Base-by-base conservation (phyloP, 2,113 vertebrate genomes). In the Rousettus leschenaultii region DNA sequence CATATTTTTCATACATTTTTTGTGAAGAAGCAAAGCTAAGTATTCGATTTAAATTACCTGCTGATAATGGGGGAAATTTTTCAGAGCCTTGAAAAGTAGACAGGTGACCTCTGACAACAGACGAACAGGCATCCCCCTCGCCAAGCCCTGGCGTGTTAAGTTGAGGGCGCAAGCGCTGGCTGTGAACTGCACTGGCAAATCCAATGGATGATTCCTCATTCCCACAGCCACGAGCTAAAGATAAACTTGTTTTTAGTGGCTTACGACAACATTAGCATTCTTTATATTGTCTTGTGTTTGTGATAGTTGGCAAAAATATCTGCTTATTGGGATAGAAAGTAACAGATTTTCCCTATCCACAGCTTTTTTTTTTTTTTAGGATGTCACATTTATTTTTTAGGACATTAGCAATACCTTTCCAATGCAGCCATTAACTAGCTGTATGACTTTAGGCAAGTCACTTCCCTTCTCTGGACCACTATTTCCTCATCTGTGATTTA, bases 111-210 rank as follows among this genome's bases (percentile, higher is more conserved):
- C 98, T 38, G 99, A 99, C 87, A 99, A 71, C 53, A 99, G 98
- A 53, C 99, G 98, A 30, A 99, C 99, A 5, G 99, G 99, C 98
- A 99, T 99, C 0, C 99, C 99, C 40, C 97, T 98, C 13, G 99
- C 99, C 97, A 99, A 97, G 86, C 99, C 99, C 97, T 99, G 99
- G 95, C 98, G 99, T 28, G 99, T 99, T 97, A 99, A 97, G 97
- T 99, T 99, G 97, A 99, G 99, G 55, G 99, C 98, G 14, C 99
- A 99, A 14, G 99, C 99, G 30, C 99, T 99, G 68, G 99, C 99
- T 15, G 99, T 99, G 94, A 99, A 98, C 95, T 99, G 99, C 63
- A 99, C 99, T 24, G 99, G 98, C 84, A 99, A 98, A 63, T 99
- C 99, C 96, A 98, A 96, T 0, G 99, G 99, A 77, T 99, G 99